Conservation (phyloP, 2,797 vertebrate species). For the Pristis pectinata region DNA sequence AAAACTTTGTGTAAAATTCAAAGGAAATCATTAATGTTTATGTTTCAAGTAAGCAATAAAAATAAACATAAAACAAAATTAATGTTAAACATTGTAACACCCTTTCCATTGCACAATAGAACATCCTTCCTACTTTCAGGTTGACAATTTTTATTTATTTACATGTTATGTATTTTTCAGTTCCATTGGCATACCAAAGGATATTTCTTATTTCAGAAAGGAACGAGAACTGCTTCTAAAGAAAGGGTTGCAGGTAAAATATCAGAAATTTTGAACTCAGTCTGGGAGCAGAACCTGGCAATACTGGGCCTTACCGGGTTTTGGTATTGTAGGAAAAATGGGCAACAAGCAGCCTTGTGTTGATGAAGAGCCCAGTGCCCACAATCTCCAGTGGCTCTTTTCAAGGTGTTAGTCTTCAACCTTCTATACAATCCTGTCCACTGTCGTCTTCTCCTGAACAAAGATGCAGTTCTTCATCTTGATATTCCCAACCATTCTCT, state of each 20-base stretch:
- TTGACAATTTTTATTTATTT: neutral
- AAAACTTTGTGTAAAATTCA: neutral
- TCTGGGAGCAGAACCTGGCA: neutral
- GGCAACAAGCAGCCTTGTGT: neutral
- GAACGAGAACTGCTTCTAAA: conserved; percentile 60
- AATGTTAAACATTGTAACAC: neutral
- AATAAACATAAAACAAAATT: neutral
- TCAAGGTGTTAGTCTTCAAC: neutral
- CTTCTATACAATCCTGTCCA: neutral
- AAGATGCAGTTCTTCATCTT: neutral
- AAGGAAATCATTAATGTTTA: conserved; percentile 2
- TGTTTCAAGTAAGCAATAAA: neutral
- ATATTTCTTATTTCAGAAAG: conserved; percentile 58
- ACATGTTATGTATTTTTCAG: conserved; percentile 46
- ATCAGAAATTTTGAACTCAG: neutral
- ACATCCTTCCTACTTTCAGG: neutral
- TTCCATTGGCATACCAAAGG: conserved; percentile 62
- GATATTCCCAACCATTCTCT: too few species aligned
- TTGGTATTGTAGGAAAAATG: neutral
- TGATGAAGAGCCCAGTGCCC: neutral
- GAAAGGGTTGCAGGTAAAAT: conserved; percentile 55
- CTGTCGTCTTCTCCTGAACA: neutral
- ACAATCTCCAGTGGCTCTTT: neutral
- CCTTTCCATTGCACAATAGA: neutral
- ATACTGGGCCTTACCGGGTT: neutral